Conservation (phyloP, 37 sponge, comb jelly and placozoan species). For the Ianthella basta region DNA sequence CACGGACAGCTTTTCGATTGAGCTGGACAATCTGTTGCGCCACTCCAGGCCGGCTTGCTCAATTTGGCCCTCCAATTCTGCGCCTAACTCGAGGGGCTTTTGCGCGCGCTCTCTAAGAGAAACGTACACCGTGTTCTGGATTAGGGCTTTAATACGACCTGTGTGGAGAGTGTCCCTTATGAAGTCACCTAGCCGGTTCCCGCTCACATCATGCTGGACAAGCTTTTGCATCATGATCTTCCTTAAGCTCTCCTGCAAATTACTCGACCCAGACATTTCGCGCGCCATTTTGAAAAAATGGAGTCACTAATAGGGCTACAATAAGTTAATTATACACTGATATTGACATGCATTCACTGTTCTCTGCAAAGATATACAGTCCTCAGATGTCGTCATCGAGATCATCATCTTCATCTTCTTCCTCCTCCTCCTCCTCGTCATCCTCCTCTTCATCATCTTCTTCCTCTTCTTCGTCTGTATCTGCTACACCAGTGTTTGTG, state of each 20-base stretch:
- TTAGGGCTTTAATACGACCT: no score
- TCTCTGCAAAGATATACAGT: background rate
- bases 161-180: no score
- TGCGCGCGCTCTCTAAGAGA: no score
- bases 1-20: background rate
- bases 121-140: no score
- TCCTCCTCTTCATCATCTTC: conserved; percentile 1
- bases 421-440: background rate
- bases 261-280: background rate
- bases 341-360: no score
- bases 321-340: no score
- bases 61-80: no score
- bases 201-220: no score
- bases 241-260: background rate
- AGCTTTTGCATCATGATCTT: background rate
- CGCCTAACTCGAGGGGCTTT: no score
- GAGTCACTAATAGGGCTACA: no score
- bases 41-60: background rate
- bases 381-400: background rate
- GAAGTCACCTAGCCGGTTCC: no score
- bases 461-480: background rate
- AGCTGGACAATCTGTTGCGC: background rate
- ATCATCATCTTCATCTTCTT: conserved; percentile 11
- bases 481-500: background rate
- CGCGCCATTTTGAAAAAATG: conserved; percentile 11